phyloP scores from a whole-genome alignment of 2,888 invertebrate species.

The Tineola bisselliella region DNA sequence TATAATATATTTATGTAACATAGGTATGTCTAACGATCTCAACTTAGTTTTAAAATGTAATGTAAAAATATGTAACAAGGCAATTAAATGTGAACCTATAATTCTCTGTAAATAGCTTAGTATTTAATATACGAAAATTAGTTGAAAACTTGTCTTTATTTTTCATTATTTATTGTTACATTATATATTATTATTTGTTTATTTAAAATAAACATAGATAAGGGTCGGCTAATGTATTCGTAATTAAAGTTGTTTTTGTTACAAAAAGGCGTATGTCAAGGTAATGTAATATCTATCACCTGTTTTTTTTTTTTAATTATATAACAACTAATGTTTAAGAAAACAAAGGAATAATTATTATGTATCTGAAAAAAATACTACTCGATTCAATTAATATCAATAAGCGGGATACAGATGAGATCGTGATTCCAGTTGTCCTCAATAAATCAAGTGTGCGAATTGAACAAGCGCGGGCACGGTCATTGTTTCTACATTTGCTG shows the following conservation, averaged over 20 bases:
- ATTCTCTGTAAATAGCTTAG: not conserved
- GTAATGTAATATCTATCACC: too few species aligned
- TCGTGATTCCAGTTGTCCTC: constrained; percentile 22
- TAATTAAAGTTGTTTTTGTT: not conserved
- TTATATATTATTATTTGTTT: not conserved
- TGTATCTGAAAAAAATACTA: not conserved
- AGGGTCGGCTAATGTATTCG: not conserved
- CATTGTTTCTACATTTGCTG: constrained; percentile 50
- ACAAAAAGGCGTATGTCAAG: not conserved
- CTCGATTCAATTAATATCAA: constrained; percentile 15
- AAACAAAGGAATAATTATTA: too few species aligned
- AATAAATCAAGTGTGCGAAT: constrained; percentile 32
- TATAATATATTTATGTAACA: too few species aligned
- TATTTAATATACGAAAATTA: not conserved
- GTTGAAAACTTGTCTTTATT: not conserved
- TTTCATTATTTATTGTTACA: too few species aligned
- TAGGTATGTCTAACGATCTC: too few species aligned
- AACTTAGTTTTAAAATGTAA: too few species aligned
- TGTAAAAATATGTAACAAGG: too few species aligned
- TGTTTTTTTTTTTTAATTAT: too few species aligned
- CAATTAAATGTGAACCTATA: not conserved
- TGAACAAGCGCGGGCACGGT: constrained; percentile 22
- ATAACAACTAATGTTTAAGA: too few species aligned
- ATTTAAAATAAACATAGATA: not conserved
- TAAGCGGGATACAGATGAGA: constrained; percentile 25